phyloP scores from a whole-genome alignment of 1,140 invertebrate genomes.

The Daktulosphaira vitifoliae region DNA sequence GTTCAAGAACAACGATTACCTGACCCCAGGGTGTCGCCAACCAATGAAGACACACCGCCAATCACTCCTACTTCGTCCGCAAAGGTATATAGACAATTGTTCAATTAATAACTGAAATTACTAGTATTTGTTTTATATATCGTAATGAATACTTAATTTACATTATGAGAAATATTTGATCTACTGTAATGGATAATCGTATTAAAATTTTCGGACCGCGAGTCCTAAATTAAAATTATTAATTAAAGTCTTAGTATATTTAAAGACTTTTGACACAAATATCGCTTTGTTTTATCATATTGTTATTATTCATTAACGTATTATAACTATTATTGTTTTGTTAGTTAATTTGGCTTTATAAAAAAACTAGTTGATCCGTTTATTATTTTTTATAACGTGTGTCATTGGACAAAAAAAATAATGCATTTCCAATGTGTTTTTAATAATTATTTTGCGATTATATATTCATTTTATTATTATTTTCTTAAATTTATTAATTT shows the following conservation, averaged over 20 bases:
- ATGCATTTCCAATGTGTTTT: slow-evolving; percentile 35
- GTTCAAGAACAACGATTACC: slow-evolving; percentile 87
- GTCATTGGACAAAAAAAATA: slow-evolving; percentile 11
- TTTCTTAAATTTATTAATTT: neutral
- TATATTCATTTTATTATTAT: slow-evolving; percentile 9
- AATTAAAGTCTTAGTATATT: too few relatives aligned
- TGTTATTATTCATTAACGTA: slow-evolving; percentile 23
- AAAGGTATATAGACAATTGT: slow-evolving; percentile 1
- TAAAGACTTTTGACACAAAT: too few relatives aligned
- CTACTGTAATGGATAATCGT: too few relatives aligned
- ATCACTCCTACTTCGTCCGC: slow-evolving; percentile 51
- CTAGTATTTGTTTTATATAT: too few relatives aligned
- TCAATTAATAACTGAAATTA: too few relatives aligned
- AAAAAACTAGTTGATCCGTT: slow-evolving; percentile 20
- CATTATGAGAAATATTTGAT: too few relatives aligned
- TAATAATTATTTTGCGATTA: slow-evolving; percentile 29
- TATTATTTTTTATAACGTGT: slow-evolving; percentile 17
- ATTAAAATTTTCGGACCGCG: too few relatives aligned
- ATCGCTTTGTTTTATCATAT: slow-evolving; percentile 19
- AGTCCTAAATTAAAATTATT: too few relatives aligned
- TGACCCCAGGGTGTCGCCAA: slow-evolving; percentile 53
- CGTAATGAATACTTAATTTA: too few relatives aligned
- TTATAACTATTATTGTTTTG: slow-evolving; percentile 7
- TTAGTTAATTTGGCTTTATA: slow-evolving; percentile 27
- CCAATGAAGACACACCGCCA: slow-evolving; percentile 50